A percentile compares a stretch with the other conserved stretches of the same genome.
Conservation (phyloP, 2,888 invertebrate species). For the Mongoloraphidia duomilia region DNA sequence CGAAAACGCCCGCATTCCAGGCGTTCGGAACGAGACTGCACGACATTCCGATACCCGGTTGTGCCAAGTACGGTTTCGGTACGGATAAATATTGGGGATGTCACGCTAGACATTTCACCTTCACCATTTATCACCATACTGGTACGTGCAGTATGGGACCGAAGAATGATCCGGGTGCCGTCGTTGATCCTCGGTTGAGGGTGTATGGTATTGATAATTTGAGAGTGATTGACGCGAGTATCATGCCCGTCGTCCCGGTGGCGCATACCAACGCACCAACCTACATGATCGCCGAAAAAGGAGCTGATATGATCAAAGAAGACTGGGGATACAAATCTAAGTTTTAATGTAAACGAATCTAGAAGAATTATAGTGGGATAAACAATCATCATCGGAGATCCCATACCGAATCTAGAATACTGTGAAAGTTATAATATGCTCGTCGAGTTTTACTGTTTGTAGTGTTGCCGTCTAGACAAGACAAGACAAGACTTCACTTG, state of each 20-base stretch:
- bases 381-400: too few relatives aligned
- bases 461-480: too few relatives aligned
- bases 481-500: too few relatives aligned
- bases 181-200: constrained; percentile 38
- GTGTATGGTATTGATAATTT: constrained; percentile 21
- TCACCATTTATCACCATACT: constrained; percentile 48
- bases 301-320: constrained; percentile 23
- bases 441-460: too few relatives aligned
- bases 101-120: constrained; percentile 41
- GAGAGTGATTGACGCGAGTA: constrained; percentile 25
- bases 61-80: constrained; percentile 33
- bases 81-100: constrained; percentile 52
- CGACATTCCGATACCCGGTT: constrained; percentile 43
- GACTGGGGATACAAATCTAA: constrained; percentile 15
- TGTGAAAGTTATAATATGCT: too few relatives aligned
- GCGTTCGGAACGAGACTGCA: constrained; percentile 39
- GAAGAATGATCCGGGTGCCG: constrained; percentile 37
- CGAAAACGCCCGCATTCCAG: constrained; percentile 42
- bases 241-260: constrained; percentile 24
- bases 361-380: too few relatives aligned
- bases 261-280: constrained; percentile 26
- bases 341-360: too few relatives aligned
- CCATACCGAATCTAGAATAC: too few relatives aligned
- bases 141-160: constrained; percentile 56
- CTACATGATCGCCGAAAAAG: constrained; percentile 27